Conservation (phyloP, 2,113 vertebrate genomes). For the Marcusenius ussheri region DNA sequence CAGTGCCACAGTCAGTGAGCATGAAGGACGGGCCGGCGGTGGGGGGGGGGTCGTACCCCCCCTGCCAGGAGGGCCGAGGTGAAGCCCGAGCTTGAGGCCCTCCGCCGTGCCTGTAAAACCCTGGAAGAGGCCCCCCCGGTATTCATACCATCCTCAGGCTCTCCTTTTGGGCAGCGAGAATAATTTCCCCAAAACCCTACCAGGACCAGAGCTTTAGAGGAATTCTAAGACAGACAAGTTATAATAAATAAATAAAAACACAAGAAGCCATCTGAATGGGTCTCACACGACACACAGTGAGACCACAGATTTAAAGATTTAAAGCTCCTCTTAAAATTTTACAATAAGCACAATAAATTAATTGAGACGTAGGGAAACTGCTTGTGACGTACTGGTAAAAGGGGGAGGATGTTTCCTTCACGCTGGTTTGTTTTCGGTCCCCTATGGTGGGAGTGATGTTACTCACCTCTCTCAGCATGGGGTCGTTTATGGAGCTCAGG, state of each 20-base stretch:
- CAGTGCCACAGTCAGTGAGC: conserved; percentile 57
- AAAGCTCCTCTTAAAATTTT: background rate
- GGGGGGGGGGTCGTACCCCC: background rate
- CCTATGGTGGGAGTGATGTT: background rate
- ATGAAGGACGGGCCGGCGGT: conserved; percentile 54
- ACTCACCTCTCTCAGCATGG: conserved; percentile 81
- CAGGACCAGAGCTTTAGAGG: background rate
- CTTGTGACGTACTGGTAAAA: background rate
- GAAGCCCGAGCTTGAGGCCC: background rate
- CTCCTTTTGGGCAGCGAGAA: background rate
- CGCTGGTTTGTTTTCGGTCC: background rate
- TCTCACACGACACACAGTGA: background rate
- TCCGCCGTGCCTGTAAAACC: background rate
- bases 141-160: background rate
- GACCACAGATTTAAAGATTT: background rate
- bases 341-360: background rate
- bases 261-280: background rate
- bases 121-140: background rate
- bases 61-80: background rate
- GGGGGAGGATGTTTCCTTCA: background rate
- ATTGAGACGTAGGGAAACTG: background rate
- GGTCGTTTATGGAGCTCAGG: conserved; percentile 84
- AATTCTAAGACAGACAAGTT: background rate
- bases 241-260: background rate
- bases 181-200: background rate